phyloP scores from a whole-genome alignment of 2,888 invertebrate genomes.

The Tridacna gigas region DNA sequence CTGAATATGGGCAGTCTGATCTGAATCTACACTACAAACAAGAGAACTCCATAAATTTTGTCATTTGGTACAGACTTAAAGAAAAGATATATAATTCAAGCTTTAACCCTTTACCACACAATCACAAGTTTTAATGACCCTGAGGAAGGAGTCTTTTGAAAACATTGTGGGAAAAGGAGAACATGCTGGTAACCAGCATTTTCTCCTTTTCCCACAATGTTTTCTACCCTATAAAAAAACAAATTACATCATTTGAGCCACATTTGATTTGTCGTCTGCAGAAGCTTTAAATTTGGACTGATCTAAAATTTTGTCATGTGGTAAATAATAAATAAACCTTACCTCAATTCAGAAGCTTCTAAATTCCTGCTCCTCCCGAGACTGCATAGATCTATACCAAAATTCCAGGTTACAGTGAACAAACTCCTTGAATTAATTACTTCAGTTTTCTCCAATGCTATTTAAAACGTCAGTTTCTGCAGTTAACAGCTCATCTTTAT shows the following conservation, averaged over 20 bases:
- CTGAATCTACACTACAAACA: too few species aligned
- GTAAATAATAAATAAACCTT: background rate
- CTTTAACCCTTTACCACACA: background rate
- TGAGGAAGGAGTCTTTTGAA: background rate
- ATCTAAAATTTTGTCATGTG: background rate
- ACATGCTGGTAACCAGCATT: background rate
- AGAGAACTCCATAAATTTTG: too few species aligned
- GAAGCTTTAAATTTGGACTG: background rate
- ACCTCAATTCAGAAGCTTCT: too few species aligned
- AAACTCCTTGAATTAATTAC: too few species aligned
- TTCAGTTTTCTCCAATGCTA: too few species aligned
- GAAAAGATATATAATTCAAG: too few species aligned
- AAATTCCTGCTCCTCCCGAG: too few species aligned
- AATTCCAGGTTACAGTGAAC: too few species aligned
- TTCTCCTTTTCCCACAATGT: background rate
- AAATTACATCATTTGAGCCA: too few species aligned
- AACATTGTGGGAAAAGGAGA: conserved; percentile 2
- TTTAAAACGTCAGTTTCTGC: background rate
- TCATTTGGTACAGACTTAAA: too few species aligned
- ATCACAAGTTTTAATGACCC: background rate
- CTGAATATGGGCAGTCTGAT: too few species aligned
- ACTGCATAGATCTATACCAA: too few species aligned
- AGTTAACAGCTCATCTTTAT: conserved; percentile 1
- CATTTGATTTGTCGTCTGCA: background rate
- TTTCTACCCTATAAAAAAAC: background rate